Conservation (phyloP, 2,113 vertebrate species). For the Pseudopodoces humilis region DNA sequence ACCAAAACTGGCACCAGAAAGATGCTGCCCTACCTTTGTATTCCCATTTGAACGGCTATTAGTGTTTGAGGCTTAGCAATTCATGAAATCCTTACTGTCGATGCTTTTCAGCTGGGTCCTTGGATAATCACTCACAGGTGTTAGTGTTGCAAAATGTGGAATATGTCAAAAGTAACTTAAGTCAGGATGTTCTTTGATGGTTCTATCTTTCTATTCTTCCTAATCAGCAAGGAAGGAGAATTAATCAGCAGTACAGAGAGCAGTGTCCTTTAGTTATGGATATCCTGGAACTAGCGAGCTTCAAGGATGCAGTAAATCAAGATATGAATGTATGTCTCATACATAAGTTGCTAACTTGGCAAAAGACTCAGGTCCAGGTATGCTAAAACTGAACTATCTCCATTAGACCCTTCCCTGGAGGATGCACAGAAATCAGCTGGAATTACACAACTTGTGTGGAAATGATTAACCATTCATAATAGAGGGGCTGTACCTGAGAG, state of each 20-base stretch:
- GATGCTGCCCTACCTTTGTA: fast-evolving
- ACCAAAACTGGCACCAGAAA: not conserved
- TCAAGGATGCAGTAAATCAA: not conserved
- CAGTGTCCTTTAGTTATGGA: not conserved
- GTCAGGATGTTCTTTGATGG: not conserved
- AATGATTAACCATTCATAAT: not conserved
- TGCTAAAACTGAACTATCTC: not conserved
- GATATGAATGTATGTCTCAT: not conserved
- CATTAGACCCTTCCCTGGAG: not conserved
- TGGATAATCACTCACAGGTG: not conserved
- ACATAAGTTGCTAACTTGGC: not conserved
- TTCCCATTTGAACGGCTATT: not conserved
- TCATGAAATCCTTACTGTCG: not conserved
- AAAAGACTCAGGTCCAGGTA: not conserved
- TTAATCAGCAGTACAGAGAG: not conserved
- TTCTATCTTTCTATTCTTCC: not conserved
- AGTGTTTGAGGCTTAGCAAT: not conserved
- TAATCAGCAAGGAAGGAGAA: not conserved
- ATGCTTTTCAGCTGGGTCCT: not conserved
- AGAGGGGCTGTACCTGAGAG: not conserved
- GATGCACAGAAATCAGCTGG: not conserved
- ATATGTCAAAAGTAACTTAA: not conserved
- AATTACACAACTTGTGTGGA: not conserved
- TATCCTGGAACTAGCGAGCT: not conserved
- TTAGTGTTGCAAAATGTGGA: not conserved